phyloP scores from a whole-genome alignment of 2,797 vertebrate species.

The Mormyrops boulengeri region DNA sequence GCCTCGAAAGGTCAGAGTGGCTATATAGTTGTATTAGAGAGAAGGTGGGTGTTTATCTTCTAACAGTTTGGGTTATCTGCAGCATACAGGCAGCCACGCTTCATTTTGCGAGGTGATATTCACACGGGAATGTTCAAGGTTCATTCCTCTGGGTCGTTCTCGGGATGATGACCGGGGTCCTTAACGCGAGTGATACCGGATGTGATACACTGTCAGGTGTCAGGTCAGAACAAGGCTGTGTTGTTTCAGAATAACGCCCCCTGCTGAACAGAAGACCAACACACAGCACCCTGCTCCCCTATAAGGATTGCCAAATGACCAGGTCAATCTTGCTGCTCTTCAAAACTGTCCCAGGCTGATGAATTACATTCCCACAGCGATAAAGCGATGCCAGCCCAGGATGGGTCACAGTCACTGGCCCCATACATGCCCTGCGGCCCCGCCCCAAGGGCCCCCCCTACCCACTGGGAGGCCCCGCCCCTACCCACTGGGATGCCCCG shows the following conservation, averaged over 20 bases:
- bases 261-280: not conserved
- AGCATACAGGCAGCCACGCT: slow-evolving; percentile 3
- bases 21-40: slow-evolving; percentile 10
- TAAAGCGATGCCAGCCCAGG: not conserved
- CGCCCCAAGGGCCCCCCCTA: not conserved
- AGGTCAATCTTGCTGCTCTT: not conserved
- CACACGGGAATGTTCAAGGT: not conserved
- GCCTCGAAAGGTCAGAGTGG: slow-evolving; percentile 33
- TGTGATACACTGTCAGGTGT: not conserved
- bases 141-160: not conserved
- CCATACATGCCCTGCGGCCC: not conserved
- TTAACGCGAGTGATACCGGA: not conserved
- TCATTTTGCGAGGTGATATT: not conserved
- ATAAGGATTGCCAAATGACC: not conserved
- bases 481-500: not conserved
- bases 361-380: not conserved
- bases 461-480: not conserved
- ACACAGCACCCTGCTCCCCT: not conserved
- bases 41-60: not conserved
- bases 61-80: slow-evolving; percentile 24
- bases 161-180: not conserved
- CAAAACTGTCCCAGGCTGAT: not conserved
- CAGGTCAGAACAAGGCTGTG: not conserved
- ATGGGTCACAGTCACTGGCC: not conserved
- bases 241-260: not conserved